A percentile compares a stretch with the other conserved stretches of the same genome.
Conservation (phyloP, 2,113 vertebrate species). For the human (Homo sapiens) region GRCh38 chr21:29187001-29187500, state of each 20-base stretch:
- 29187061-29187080: neutral
- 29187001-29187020: neutral
- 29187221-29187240: neutral
- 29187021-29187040: neutral
- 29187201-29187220: slow-evolving; percentile 7
- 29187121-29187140: too few species aligned
- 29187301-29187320: neutral
- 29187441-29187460: fast-evolving
- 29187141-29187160: neutral
- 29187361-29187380: neutral
- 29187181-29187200: neutral
- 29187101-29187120: neutral
- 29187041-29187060: neutral
- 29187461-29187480: neutral
- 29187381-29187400: neutral
- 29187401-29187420: fast-evolving
- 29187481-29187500: neutral
- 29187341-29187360: neutral
- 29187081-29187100: neutral
- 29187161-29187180: neutral
- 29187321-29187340: neutral
- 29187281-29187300: neutral
- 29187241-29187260: neutral
- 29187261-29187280: neutral
- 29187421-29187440: neutral